phyloP scores from a whole-genome alignment of 2,113 vertebrate species.

The Poecilia latipinna region DNA sequence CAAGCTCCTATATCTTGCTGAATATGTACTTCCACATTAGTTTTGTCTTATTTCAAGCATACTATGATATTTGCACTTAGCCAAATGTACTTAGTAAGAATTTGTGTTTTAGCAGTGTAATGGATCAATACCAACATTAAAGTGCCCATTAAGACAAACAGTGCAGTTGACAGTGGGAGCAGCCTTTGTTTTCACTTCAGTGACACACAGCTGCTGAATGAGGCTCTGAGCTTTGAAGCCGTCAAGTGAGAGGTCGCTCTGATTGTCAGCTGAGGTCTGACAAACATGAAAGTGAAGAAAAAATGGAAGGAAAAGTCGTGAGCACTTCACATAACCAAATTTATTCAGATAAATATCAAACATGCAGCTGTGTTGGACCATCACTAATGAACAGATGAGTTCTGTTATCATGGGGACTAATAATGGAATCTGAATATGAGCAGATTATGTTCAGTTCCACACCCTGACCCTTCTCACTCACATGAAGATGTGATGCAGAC shows the following conservation, averaged over 20 bases:
- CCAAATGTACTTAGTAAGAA: too few species aligned
- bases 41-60: too few species aligned
- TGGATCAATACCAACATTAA: neutral
- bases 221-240: conserved; percentile 18
- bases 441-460: neutral
- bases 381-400: neutral
- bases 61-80: too few species aligned
- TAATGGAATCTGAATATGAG: neutral
- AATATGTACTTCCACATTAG: too few species aligned
- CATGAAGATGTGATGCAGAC: too few species aligned
- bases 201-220: neutral
- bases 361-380: neutral
- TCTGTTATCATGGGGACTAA: neutral
- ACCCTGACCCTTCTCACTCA: neutral
- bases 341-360: neutral
- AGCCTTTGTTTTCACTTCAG: conserved; percentile 4
- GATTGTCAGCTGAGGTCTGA: conserved; percentile 21
- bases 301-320: neutral
- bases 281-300: conserved; percentile 5
- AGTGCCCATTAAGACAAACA: neutral
- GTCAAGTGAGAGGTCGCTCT: neutral
- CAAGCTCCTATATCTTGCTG: too few species aligned
- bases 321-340: neutral
- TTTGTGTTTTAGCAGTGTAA: too few species aligned
- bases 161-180: conserved; percentile 4